Evolutionary conservation across 2,888 invertebrate genomes (phyloP), one percentile per base, ranked within the genome.

Genomic region (Chalcosyrphus nemorum): DNA sequence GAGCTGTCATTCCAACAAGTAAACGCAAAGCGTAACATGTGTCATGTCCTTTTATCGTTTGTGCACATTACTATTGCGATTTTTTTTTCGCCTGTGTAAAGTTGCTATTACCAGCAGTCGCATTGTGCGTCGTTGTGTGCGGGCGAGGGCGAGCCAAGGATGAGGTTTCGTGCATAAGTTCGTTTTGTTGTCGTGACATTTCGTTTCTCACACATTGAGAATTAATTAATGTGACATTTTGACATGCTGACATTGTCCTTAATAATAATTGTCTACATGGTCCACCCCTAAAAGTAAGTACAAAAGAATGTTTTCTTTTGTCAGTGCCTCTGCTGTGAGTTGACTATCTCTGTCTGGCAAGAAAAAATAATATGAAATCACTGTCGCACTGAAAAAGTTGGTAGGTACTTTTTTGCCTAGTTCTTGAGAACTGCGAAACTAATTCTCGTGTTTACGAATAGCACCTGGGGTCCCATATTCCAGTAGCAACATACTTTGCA

Each of bases 201-300:
- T 70, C 38, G 61, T 57, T 74, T 59, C 57, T 76, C 59, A 76
- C 74, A 68, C 65, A 84, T 65, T 52, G 68, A 15, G 63, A 80
- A 80, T 80, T 80, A 84, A 84, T 80, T 75, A 71, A 71, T 80
- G 57, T 59, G 65, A 80, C 84, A 80, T 56, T 72, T 78, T 78
- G 78, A 82, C 68, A 74, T 47, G 54, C 56, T 47, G 72, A 71
- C 76, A 71, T 15, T 71, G 65, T 70, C 50, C 74, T 50, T 75
- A 17, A 63, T 63, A 56, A 75, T 66, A 56, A 52, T 68, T 63
- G 72, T 43, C 43, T 63, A 15, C 61, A 54, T 32, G 32, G 74
- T 74, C 54, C 74, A 21, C 74, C 47, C 74, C 47, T 63, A 13
- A 61, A 29, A 54, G 13, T 38, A 43, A 24, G 32, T 63, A 54